A percentile compares a stretch with the other conserved stretches of the same genome.
These are phyloP conservation scores for Sarcophaga subvicina DNA, from an alignment of 2,888 invertebrate genomes.

Conservation along the genomic window DNA sequence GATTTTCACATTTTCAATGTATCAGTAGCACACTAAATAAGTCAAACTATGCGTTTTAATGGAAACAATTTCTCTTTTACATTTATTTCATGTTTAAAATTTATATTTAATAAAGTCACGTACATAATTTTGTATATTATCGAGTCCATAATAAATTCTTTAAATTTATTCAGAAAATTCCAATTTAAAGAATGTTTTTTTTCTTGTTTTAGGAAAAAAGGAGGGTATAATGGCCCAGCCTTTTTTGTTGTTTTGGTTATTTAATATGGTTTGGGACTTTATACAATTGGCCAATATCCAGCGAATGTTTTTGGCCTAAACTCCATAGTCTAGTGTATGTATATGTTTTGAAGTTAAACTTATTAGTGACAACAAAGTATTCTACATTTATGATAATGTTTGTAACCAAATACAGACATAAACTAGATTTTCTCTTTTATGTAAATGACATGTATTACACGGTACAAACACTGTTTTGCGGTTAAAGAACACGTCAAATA, in stretches of 20 bases:
- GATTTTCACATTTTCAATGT: background rate
- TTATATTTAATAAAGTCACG: slow-evolving; percentile 32
- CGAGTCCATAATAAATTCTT: slow-evolving; percentile 9
- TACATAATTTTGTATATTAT: slow-evolving; percentile 14
- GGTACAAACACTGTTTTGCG: background rate
- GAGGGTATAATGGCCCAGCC: background rate
- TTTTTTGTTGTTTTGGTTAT: background rate
- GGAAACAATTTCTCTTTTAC: no score
- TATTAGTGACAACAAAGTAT: background rate
- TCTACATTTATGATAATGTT: background rate
- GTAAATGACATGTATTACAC: background rate
- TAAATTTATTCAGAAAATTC: slow-evolving; percentile 7
- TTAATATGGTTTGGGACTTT: slow-evolving; percentile 22
- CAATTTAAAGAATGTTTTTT: background rate
- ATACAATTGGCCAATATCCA: slow-evolving; percentile 47
- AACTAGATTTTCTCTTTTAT: slow-evolving; percentile 5
- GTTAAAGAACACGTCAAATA: background rate
- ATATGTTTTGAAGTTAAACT: slow-evolving; percentile 1
- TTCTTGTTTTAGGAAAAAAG: background rate
- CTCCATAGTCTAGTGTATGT: background rate
- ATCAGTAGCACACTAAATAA: background rate
- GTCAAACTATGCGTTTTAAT: background rate
- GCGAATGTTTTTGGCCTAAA: slow-evolving; percentile 28
- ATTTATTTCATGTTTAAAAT: background rate
- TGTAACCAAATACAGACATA: background rate